Percentiles rank a stretch among this genome's conserved stretches.
Conservation (phyloP, 2,113 vertebrate species). For the Caracal caracal region DNA sequence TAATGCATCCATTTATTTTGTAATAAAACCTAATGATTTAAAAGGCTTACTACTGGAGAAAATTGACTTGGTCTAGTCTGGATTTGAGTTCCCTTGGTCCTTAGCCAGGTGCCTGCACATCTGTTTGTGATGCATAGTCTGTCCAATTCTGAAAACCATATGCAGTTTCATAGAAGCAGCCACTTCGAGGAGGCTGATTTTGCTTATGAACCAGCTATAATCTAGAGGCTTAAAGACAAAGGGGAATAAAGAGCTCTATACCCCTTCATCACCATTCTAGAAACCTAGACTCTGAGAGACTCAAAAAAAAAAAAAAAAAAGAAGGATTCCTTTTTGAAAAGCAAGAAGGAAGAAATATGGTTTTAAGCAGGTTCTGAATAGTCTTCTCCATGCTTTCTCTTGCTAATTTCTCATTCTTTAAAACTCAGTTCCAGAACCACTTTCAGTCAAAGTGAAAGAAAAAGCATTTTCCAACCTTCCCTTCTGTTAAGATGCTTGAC, state of each 20-base stretch:
- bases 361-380: background rate
- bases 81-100: background rate
- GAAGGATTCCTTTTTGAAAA: background rate
- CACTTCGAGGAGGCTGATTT: background rate
- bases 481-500: background rate
- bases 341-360: background rate
- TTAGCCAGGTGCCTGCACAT: constrained; percentile 10
- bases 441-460: background rate
- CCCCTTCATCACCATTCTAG: background rate
- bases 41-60: constrained; percentile 37
- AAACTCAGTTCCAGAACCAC: background rate
- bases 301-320: background rate
- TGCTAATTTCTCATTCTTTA: background rate
- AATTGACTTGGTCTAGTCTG: constrained; percentile 40
- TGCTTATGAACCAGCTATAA: constrained; percentile 43
- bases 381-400: background rate
- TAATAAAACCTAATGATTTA: constrained; percentile 24
- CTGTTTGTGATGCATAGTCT: background rate
- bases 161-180: background rate
- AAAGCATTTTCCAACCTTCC: constrained; percentile 4
- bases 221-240: constrained; percentile 2
- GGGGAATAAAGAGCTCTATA: background rate
- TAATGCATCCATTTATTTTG: constrained; percentile 31
- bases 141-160: background rate
- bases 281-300: background rate